Percentiles rank a stretch among this genome's conserved stretches.
Conservation (phyloP, 2,888 invertebrate genomes). For the Melipona beecheii region DNA sequence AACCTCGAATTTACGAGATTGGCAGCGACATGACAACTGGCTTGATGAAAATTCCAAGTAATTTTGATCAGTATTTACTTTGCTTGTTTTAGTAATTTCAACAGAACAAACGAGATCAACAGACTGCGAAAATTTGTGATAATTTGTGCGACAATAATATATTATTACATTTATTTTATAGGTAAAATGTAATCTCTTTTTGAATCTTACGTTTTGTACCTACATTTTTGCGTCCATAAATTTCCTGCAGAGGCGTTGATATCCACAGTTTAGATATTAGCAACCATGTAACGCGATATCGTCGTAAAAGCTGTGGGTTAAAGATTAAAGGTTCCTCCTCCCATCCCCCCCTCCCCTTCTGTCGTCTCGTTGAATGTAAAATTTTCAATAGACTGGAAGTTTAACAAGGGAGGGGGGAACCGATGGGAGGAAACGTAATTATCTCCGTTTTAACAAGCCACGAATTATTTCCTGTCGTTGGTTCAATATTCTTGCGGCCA, state of each 20-base stretch:
- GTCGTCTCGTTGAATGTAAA: constrained; percentile 15
- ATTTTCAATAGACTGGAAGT: constrained; percentile 41
- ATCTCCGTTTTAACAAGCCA: constrained; percentile 46
- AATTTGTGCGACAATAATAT: background rate
- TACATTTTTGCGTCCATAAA: background rate
- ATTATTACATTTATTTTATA: too few relatives aligned
- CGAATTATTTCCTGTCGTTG: constrained; percentile 51
- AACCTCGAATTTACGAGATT: background rate
- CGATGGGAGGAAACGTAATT: constrained; percentile 33
- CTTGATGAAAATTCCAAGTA: background rate
- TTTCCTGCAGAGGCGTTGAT: background rate
- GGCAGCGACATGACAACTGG: too few relatives aligned
- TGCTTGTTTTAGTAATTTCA: background rate
- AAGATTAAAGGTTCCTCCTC: constrained; percentile 27
- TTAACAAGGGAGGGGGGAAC: constrained; percentile 23
- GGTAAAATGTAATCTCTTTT: background rate
- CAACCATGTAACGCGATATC: constrained; percentile 9
- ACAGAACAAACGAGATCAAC: background rate
- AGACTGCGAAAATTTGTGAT: background rate
- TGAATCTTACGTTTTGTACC: background rate
- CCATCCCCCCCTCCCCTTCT: too few relatives aligned
- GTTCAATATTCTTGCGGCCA: constrained; percentile 35
- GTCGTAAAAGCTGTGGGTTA: constrained; percentile 2
- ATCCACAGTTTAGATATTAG: constrained; percentile 7
- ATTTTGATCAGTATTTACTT: background rate